These are phyloP conservation scores for Marasmarcha lunaedactyla DNA, from an alignment of 2,888 invertebrate species.

Conservation along the genomic window DNA sequence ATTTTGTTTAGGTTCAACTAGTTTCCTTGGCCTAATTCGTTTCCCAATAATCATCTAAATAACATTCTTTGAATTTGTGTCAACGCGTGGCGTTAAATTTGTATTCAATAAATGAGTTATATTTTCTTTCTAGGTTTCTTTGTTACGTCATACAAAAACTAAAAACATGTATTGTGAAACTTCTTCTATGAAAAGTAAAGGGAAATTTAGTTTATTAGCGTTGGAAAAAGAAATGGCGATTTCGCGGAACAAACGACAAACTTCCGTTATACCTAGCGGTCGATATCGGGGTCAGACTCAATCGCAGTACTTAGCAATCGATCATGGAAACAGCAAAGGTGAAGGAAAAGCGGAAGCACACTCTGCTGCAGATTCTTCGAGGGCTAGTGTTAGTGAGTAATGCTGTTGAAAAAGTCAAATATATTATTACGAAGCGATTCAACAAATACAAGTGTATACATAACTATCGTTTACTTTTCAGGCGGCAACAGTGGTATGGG, in stretches of 20 bases:
- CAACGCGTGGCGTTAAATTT: too few species aligned
- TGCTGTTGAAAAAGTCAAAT: too few species aligned
- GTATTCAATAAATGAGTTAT: background rate
- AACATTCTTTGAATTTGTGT: slow-evolving; percentile 22
- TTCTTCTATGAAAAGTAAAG: background rate
- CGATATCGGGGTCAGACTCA: slow-evolving; percentile 83
- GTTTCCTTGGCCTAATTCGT: slow-evolving; percentile 41
- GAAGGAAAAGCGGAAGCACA: slow-evolving; percentile 86
- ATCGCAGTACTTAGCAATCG: slow-evolving; percentile 80
- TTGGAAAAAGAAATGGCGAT: slow-evolving; percentile 5
- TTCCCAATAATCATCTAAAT: slow-evolving; percentile 37
- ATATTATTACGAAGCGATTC: too few species aligned
- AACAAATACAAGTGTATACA: too few species aligned
- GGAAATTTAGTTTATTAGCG: background rate
- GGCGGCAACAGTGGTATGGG: slow-evolving; percentile 88
- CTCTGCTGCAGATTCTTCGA: slow-evolving; percentile 77
- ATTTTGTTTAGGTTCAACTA: slow-evolving; percentile 37
- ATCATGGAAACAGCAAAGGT: slow-evolving; percentile 64
- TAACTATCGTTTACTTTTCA: slow-evolving; percentile 31
- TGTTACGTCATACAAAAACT: slow-evolving; percentile 27
- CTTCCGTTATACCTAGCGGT: slow-evolving; percentile 34
- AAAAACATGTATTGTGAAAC: slow-evolving; percentile 24
- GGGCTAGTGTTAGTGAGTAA: slow-evolving; percentile 79
- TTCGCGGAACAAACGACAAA: slow-evolving; percentile 32
- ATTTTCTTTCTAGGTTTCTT: slow-evolving; percentile 13